phyloP scores from a whole-genome alignment of 2,888 invertebrate species.

The Hydroisotoma schaefferi region DNA sequence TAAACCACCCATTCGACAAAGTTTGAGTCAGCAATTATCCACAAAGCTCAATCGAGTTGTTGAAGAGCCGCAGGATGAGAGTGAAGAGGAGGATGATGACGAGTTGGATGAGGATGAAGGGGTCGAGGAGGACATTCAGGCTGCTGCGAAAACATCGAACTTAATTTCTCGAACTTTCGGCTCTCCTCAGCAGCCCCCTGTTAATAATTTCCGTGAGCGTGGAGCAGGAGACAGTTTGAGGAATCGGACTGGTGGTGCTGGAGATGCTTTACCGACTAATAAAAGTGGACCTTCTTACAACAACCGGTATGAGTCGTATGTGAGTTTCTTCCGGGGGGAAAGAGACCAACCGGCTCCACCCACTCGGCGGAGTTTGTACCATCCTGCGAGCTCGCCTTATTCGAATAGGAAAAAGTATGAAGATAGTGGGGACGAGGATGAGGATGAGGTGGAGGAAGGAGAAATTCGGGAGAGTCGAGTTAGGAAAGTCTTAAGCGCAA shows the following conservation, averaged over 20 bases:
- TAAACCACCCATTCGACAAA: background rate
- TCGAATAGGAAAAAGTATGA: background rate
- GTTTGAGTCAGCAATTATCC: background rate
- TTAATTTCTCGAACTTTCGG: background rate
- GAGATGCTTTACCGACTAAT: background rate
- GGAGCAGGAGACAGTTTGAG: background rate
- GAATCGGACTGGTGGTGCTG: background rate
- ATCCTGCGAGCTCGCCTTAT: slow-evolving; percentile 8
- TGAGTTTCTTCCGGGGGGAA: slow-evolving; percentile 17
- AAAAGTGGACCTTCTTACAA: background rate
- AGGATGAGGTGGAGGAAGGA: background rate
- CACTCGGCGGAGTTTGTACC: background rate
- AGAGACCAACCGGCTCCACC: background rate
- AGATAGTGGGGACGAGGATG: slow-evolving; percentile 1
- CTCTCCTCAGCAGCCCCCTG: background rate
- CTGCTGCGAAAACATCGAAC: too few relatives aligned
- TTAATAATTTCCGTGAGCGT: background rate
- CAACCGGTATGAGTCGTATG: slow-evolving; percentile 12
- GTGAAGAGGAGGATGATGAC: slow-evolving; percentile 2
- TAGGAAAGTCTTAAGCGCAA: slow-evolving; percentile 3
- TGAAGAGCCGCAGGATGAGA: background rate
- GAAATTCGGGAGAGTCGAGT: background rate
- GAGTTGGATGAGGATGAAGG: slow-evolving; percentile 10
- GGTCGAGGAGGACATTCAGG: background rate
- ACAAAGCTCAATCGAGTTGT: background rate